These are phyloP conservation scores for Ambastaia sidthimunki DNA, from an alignment of 2,797 vertebrate genomes.

Conservation along the genomic window DNA sequence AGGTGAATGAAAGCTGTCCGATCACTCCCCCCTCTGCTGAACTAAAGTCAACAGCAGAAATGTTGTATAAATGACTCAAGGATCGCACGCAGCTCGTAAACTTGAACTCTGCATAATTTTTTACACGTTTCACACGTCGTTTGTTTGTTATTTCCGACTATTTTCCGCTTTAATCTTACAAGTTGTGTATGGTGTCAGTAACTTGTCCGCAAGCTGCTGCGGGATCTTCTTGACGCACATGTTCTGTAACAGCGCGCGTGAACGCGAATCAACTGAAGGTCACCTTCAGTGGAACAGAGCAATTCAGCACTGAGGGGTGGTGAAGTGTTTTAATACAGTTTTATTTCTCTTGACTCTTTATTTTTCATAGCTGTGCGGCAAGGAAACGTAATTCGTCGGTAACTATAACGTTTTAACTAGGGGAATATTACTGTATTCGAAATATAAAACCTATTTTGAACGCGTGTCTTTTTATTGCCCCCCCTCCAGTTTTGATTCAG, in stretches of 20 bases:
- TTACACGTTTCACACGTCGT: not conserved
- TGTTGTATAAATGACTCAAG: not conserved
- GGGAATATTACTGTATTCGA: not conserved
- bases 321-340: not conserved
- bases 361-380: not conserved
- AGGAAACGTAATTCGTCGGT: not conserved
- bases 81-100: not conserved
- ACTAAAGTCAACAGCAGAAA: not conserved
- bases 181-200: not conserved
- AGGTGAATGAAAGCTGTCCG: not conserved
- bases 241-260: slow-evolving; percentile 64
- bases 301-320: slow-evolving; percentile 30
- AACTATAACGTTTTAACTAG: not conserved
- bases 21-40: not conserved
- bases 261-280: slow-evolving; percentile 79
- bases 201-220: slow-evolving; percentile 4
- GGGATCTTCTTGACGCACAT: slow-evolving; percentile 66
- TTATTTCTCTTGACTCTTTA: rapidly evolving
- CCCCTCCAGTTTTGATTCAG: slow-evolving; percentile 8
- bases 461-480: not conserved
- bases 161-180: not conserved
- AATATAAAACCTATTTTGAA: not conserved
- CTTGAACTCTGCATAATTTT: not conserved
- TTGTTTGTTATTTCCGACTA: not conserved
- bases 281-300: slow-evolving; percentile 82